These are phyloP conservation scores for Medauroidea extradentata DNA, from an alignment of 1,140 invertebrate species.

Conservation along the genomic window DNA sequence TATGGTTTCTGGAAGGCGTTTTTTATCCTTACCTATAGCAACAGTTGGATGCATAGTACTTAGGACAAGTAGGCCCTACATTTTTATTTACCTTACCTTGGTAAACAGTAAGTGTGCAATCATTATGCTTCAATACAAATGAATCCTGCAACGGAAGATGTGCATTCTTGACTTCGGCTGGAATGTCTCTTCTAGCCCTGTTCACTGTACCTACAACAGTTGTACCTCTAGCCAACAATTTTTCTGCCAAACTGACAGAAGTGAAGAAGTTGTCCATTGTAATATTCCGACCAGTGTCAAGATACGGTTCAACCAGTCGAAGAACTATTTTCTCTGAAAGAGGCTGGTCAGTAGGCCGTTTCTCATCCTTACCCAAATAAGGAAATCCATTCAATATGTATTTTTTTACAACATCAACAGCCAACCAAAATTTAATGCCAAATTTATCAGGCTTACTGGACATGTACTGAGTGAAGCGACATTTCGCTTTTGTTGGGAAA, in stretches of 20 bases:
- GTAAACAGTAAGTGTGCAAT: conserved; percentile 21
- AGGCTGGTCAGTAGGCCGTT: background rate
- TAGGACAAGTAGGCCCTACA: conserved; percentile 23
- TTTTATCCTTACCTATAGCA: conserved; percentile 15
- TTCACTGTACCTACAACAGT: conserved; percentile 22
- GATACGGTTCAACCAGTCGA: conserved; percentile 1
- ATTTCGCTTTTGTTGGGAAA: conserved; percentile 21
- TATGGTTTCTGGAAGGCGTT: conserved; percentile 23
- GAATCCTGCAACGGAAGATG: no score
- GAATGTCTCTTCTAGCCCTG: background rate
- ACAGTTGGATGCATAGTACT: conserved; percentile 24
- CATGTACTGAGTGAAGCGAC: conserved; percentile 39
- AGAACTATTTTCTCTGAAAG: conserved; percentile 9
- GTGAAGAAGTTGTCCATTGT: conserved; percentile 9
- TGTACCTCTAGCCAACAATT: background rate
- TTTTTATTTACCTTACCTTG: conserved; percentile 27
- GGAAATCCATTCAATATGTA: conserved; percentile 40
- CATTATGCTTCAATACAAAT: no score
- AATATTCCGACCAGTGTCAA: conserved; percentile 1
- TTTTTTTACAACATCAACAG: conserved; percentile 31
- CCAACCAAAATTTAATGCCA: conserved; percentile 39
- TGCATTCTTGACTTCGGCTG: background rate
- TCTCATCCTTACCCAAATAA: conserved; percentile 36
- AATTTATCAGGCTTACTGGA: conserved; percentile 40
- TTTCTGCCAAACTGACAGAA: background rate